phyloP scores from a whole-genome alignment of 2,888 invertebrate genomes.

The Lasioglossum pauxillum region DNA sequence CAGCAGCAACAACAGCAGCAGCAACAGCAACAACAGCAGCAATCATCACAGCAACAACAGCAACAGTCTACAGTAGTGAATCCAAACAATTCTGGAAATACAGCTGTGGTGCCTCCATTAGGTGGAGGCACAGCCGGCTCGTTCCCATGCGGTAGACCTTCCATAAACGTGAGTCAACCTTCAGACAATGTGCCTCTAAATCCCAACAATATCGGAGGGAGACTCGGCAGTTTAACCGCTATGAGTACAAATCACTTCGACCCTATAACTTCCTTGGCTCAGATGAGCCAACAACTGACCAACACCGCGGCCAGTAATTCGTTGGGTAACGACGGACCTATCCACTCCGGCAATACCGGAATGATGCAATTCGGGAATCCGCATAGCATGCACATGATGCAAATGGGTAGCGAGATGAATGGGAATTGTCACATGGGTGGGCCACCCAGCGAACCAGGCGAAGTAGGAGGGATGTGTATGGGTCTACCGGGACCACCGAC shows the following conservation, averaged over 20 bases:
- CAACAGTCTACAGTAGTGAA: slow-evolving; percentile 81
- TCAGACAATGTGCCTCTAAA: slow-evolving; percentile 89
- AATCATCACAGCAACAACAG: slow-evolving; percentile 75
- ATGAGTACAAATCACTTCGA: slow-evolving; percentile 90
- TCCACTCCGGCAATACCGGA: slow-evolving; percentile 82
- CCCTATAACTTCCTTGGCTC: slow-evolving; percentile 96
- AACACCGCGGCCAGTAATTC: slow-evolving; percentile 89
- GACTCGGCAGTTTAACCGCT: slow-evolving; percentile 79
- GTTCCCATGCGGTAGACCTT: slow-evolving; percentile 80
- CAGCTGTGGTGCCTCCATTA: slow-evolving; percentile 68
- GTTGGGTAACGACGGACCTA: slow-evolving; percentile 85
- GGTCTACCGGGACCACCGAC: slow-evolving; percentile 81
- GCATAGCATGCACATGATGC: slow-evolving; percentile 83
- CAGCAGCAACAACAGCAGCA: slow-evolving; percentile 80
- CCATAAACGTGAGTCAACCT: slow-evolving; percentile 80
- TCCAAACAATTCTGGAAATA: slow-evolving; percentile 74
- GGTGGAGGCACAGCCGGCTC: slow-evolving; percentile 75
- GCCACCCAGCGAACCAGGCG: slow-evolving; percentile 76
- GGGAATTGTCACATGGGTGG: slow-evolving; percentile 83
- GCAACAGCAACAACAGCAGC: slow-evolving; percentile 72
- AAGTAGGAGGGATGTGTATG: slow-evolving; percentile 83
- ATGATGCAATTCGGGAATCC: slow-evolving; percentile 87
- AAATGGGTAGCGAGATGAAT: slow-evolving; percentile 83
- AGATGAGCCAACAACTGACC: slow-evolving; percentile 97
- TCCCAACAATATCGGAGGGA: slow-evolving; percentile 87